phyloP scores from a whole-genome alignment of 2,113 vertebrate species.

The Ammodytes dubius region DNA sequence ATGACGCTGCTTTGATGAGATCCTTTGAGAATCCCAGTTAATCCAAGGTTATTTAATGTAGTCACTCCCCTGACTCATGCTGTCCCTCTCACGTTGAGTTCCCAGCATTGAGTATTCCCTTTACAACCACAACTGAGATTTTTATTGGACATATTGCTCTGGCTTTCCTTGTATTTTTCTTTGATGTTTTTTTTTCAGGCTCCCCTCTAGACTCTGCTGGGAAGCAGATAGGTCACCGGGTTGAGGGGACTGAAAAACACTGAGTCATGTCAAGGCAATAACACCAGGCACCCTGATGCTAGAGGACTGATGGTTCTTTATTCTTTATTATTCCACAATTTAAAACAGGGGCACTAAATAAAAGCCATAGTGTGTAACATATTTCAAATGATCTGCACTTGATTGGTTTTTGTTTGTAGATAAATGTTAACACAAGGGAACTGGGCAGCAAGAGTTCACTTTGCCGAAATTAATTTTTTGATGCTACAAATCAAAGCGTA shows the following conservation, averaged over 20 bases:
- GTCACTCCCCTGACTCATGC: constrained; percentile 35
- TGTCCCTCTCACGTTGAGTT: neutral
- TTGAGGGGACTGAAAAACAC: constrained; percentile 47
- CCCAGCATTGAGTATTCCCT: neutral
- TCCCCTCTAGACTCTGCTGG: constrained; percentile 56
- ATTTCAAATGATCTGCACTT: too few relatives aligned
- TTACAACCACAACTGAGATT: constrained; percentile 12
- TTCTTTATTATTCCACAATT: neutral
- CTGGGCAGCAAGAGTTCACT: too few relatives aligned
- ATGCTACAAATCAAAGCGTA: too few relatives aligned
- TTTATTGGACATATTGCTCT: neutral
- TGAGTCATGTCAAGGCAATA: constrained; percentile 40
- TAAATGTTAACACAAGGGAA: too few relatives aligned
- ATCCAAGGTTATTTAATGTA: neutral
- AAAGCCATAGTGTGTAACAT: neutral
- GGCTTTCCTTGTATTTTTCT: neutral
- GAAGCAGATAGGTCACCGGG: constrained; percentile 46
- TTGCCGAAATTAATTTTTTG: too few relatives aligned
- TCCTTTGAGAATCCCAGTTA: neutral
- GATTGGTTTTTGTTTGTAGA: too few relatives aligned
- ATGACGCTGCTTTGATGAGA: neutral
- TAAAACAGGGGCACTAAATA: neutral
- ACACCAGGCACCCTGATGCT: constrained; percentile 3
- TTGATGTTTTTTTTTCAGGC: neutral
- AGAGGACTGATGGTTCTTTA: neutral